Evolutionary conservation across 2,888 invertebrate genomes (phyloP).

Genomic region (Drosophila nr. perissopoda): DNA sequence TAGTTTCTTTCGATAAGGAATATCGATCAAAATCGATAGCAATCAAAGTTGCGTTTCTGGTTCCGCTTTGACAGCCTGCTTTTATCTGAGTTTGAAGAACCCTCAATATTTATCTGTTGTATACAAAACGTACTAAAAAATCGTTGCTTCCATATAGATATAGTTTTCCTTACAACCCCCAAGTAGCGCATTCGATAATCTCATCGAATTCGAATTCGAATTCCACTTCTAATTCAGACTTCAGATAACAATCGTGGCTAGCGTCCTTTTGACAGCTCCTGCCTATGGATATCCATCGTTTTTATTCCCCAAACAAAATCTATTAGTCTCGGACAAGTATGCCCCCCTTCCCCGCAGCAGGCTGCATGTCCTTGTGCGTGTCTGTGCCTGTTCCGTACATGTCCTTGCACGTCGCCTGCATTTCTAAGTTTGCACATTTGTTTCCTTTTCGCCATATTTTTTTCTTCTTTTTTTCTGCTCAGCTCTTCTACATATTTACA

Average conservation of each 20-base stretch:
- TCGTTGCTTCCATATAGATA: not conserved
- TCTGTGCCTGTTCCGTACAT: conserved; percentile 1
- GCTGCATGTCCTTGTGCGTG: conserved; percentile 17
- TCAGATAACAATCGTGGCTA: not conserved
- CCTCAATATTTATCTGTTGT: too few relatives aligned
- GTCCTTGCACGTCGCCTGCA: conserved; percentile 78
- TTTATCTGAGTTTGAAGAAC: accelerated
- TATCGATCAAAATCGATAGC: not conserved
- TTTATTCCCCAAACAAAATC: conserved; percentile 57
- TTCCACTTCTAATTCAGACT: not conserved
- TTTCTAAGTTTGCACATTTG: conserved; percentile 81
- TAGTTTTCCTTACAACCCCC: not conserved
- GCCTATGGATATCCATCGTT: conserved; percentile 28
- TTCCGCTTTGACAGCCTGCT: not conserved
- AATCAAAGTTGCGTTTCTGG: not conserved
- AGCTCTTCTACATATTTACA: conserved; percentile 67
- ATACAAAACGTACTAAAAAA: not conserved
- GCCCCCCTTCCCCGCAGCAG: not conserved
- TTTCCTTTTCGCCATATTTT: conserved; percentile 47
- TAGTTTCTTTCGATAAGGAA: not conserved
- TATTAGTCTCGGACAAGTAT: conserved; percentile 56
- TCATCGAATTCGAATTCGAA: not conserved
- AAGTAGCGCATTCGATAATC: conserved; percentile 28
- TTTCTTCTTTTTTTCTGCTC: conserved; percentile 13
- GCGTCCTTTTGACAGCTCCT: conserved; percentile 38